Percentiles rank a stretch among this genome's conserved stretches.
phyloP scores from a whole-genome alignment of 2,113 vertebrate species.

The Sterrhoptilus dennistouni region DNA sequence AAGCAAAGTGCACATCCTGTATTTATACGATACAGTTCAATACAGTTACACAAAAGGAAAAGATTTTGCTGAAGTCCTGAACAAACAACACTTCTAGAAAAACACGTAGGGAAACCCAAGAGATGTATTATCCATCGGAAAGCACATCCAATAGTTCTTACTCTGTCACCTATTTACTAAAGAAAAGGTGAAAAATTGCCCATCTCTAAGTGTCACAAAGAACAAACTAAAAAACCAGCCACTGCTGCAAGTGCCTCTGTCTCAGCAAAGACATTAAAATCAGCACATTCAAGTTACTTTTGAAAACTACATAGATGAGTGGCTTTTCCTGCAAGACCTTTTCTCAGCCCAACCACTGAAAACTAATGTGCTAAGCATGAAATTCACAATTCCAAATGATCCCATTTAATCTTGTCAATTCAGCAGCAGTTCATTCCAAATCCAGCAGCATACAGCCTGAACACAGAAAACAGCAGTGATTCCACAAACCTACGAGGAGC shows the following conservation, averaged over 20 bases:
- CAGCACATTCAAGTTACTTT: neutral
- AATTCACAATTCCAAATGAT: slow-evolving; percentile 29
- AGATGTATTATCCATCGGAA: neutral
- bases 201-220: neutral
- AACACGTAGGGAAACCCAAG: neutral
- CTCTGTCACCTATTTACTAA: neutral
- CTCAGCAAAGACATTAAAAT: neutral
- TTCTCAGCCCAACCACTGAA: neutral
- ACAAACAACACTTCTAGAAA: neutral
- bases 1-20: neutral
- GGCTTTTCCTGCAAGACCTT: neutral
- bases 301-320: neutral
- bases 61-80: neutral
- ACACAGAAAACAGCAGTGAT: neutral
- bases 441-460: neutral
- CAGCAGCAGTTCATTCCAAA: slow-evolving; percentile 38
- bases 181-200: neutral
- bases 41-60: neutral
- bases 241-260: neutral
- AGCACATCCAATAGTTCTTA: neutral
- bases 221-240: neutral
- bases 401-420: slow-evolving; percentile 28
- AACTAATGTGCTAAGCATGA: neutral
- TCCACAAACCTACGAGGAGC: neutral
- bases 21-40: rapidly evolving